Percentiles rank a stretch among this genome's conserved stretches.
Conservation (phyloP, 2,888 invertebrate species). For the Xestia c-nigrum region DNA sequence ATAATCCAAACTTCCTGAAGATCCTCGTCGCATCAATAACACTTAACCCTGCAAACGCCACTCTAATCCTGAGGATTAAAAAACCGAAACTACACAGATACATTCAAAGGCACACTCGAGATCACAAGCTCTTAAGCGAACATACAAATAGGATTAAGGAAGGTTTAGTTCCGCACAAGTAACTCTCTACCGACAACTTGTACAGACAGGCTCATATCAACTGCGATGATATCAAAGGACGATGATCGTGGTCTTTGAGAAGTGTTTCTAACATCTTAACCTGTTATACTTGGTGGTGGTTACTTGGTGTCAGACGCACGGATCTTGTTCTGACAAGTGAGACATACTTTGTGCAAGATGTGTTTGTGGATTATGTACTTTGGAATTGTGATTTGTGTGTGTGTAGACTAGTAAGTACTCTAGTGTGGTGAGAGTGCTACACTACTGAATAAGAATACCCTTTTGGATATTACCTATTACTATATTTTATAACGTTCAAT, state of each 20-base stretch:
- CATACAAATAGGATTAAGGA: conserved; percentile 52
- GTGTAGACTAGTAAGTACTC: neutral
- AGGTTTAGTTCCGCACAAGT: conserved; percentile 49
- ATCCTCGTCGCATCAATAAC: conserved; percentile 17
- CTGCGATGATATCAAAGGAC: conserved; percentile 57
- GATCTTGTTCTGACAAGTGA: conserved; percentile 29
- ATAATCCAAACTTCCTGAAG: neutral
- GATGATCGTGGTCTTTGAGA: conserved; percentile 42
- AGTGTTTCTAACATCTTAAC: conserved; percentile 58
- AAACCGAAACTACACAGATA: conserved; percentile 20
- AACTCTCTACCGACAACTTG: conserved; percentile 40
- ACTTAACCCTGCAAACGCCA: conserved; percentile 12
- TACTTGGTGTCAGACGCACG: conserved; percentile 48
- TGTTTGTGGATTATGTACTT: conserved; percentile 8
- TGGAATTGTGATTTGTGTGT: neutral
- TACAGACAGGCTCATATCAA: conserved; percentile 49
- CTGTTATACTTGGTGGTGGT: conserved; percentile 34
- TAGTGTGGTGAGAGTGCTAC: too few relatives aligned
- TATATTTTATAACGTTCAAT: too few relatives aligned
- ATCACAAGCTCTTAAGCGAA: conserved; percentile 36
- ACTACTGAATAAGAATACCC: too few relatives aligned
- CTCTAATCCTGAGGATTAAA: conserved; percentile 38
- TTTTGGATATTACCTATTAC: too few relatives aligned
- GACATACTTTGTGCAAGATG: conserved; percentile 10
- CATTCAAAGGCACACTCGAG: conserved; percentile 29